Evolutionary conservation across 2,888 invertebrate species (phyloP).

Genomic region (Tachina grossa): DNA sequence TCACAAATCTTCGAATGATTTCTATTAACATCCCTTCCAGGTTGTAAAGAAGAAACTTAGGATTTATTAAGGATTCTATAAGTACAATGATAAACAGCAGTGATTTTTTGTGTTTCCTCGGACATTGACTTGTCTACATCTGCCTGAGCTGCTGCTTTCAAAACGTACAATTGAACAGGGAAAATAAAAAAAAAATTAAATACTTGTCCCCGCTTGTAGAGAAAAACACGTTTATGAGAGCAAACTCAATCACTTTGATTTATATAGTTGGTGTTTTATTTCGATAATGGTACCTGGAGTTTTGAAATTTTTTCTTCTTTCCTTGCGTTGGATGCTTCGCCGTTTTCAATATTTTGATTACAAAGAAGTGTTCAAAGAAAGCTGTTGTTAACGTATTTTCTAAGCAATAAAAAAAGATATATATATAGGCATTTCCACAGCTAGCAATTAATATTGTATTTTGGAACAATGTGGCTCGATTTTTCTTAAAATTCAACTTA

Average conservation of each 20-base stretch:
- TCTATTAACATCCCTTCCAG: conserved; percentile 45
- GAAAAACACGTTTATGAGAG: conserved; percentile 34
- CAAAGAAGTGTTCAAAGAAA: no score
- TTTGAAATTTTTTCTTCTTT: conserved; percentile 16
- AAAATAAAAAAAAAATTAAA: conserved; percentile 47
- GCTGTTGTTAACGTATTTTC: background rate
- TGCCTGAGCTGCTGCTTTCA: conserved; percentile 74
- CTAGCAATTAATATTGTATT: no score
- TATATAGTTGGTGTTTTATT: background rate
- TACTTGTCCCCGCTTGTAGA: background rate
- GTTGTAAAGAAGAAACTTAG: background rate
- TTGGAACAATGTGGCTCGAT: no score
- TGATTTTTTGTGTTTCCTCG: conserved; percentile 72
- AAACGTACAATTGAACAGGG: background rate
- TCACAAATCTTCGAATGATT: conserved; percentile 34
- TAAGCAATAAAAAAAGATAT: no score
- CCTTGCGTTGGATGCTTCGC: conserved; percentile 61
- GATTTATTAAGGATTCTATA: conserved; percentile 37
- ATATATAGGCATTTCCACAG: no score
- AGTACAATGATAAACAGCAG: conserved; percentile 41
- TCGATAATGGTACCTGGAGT: conserved; percentile 50
- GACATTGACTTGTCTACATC: conserved; percentile 80
- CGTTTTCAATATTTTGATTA: conserved; percentile 11
- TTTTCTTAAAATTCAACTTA: no score
- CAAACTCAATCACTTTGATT: conserved; percentile 37